Evolutionary conservation across 2,797 vertebrate genomes (phyloP).

Genomic region (Sphenodon punctatus): DNA sequence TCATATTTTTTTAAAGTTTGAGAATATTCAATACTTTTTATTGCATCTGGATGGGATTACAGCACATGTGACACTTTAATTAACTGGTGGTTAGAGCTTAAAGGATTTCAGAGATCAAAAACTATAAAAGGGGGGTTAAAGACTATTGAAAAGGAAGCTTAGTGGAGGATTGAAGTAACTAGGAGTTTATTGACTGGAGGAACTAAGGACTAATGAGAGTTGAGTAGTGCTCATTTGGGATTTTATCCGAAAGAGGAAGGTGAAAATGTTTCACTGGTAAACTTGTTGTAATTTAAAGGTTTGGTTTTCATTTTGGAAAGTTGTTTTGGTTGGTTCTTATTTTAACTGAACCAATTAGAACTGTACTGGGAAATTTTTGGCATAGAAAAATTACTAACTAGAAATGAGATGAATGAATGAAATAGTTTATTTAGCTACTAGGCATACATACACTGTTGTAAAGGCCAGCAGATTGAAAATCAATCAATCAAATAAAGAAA

Average conservation of each 20-base stretch:
- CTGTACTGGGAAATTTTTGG: no score
- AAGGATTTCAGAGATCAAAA: neutral
- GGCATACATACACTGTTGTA: no score
- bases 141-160: neutral
- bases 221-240: neutral
- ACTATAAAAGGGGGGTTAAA: neutral
- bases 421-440: no score
- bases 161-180: neutral
- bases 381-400: no score
- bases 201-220: neutral
- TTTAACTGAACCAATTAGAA: neutral
- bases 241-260: neutral
- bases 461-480: no score
- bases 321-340: neutral
- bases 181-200: accelerated
- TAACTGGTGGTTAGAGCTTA: neutral
- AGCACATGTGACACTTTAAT: neutral
- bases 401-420: no score
- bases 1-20: neutral
- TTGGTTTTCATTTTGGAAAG: neutral
- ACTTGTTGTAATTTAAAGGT: neutral
- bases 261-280: neutral
- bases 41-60: neutral
- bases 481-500: no score
- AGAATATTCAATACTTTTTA: neutral